phyloP scores from a whole-genome alignment of 2,797 vertebrate species.

The Gouania willdenowi region DNA sequence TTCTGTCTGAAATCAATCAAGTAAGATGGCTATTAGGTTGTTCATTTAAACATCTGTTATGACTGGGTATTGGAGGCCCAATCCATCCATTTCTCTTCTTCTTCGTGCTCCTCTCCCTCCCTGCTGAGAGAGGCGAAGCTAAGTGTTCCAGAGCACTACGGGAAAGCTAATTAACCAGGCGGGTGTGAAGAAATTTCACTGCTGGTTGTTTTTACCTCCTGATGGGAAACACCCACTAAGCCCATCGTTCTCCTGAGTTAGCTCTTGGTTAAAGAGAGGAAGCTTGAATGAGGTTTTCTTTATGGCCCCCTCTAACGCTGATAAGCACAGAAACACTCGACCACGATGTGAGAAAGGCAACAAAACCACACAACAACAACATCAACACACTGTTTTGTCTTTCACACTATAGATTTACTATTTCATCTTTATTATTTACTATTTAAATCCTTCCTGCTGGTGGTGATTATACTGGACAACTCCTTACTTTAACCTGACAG shows the following conservation, averaged over 20 bases:
- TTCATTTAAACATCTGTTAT: no score
- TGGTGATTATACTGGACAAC: no score
- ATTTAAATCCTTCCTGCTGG: no score
- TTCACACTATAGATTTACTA: no score
- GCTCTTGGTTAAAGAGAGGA: slow-evolving; percentile 56
- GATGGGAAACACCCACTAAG: slow-evolving; percentile 50
- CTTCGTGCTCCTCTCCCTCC: slow-evolving; percentile 26
- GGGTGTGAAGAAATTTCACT: slow-evolving; percentile 52
- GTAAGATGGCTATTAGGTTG: no score
- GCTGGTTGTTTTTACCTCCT: slow-evolving; percentile 65
- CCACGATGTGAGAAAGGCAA: background rate
- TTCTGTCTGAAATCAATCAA: no score
- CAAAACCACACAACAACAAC: background rate
- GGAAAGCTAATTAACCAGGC: slow-evolving; percentile 60
- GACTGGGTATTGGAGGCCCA: slow-evolving; percentile 18
- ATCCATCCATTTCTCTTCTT: no score
- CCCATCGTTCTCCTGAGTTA: slow-evolving; percentile 29
- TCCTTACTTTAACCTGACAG: no score
- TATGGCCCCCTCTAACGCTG: background rate
- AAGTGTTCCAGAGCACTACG: slow-evolving; percentile 51
- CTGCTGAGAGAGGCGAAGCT: slow-evolving; percentile 49
- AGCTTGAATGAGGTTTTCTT: slow-evolving; percentile 44
- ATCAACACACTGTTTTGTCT: no score
- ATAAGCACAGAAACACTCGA: slow-evolving; percentile 8
- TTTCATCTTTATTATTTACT: no score